Evolutionary conservation across 2,797 vertebrate genomes (phyloP).

Genomic region (Tachyglossus aculeatus): DNA sequence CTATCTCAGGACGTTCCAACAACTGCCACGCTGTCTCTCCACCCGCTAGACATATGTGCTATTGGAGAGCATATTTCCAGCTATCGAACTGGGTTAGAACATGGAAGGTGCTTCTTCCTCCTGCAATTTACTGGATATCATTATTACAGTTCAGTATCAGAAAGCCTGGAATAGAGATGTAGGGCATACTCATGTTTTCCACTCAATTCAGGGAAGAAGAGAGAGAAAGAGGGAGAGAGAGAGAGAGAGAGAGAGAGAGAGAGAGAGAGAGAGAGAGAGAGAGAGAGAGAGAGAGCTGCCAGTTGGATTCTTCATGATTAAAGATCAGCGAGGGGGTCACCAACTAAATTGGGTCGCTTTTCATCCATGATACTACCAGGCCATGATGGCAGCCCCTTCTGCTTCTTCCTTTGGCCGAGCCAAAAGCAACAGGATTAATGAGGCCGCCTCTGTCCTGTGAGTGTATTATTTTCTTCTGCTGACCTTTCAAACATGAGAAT

Average conservation of each 20-base stretch:
- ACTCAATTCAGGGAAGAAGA: conserved; percentile 52
- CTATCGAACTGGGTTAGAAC: conserved; percentile 55
- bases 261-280: too few relatives aligned
- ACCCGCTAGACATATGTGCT: conserved; percentile 49
- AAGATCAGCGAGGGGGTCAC: conserved; percentile 72
- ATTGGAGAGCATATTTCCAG: conserved; percentile 46
- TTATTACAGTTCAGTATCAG: conserved; percentile 54
- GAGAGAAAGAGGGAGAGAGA: conserved; percentile 73
- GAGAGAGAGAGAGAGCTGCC: too few relatives aligned
- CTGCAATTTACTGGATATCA: conserved; percentile 57
- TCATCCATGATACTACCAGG: conserved; percentile 72
- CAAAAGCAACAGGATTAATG: conserved; percentile 75
- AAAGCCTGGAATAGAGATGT: conserved; percentile 67
- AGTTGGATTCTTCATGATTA: conserved; percentile 65
- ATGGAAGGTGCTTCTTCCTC: conserved; percentile 55
- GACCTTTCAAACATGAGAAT: conserved; percentile 72
- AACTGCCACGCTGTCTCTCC: conserved; percentile 60
- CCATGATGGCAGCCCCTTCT: conserved; percentile 75
- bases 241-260: too few relatives aligned
- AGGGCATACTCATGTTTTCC: conserved; percentile 63
- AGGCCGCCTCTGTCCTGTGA: conserved; percentile 69
- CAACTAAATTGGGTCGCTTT: conserved; percentile 75
- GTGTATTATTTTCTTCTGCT: conserved; percentile 70
- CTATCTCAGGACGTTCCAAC: conserved; percentile 47
- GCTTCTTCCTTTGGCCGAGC: conserved; percentile 72